These are phyloP conservation scores for Beroe forskalii DNA, from an alignment of 37 sponge, comb jelly and placozoan species.

Conservation along the genomic window DNA sequence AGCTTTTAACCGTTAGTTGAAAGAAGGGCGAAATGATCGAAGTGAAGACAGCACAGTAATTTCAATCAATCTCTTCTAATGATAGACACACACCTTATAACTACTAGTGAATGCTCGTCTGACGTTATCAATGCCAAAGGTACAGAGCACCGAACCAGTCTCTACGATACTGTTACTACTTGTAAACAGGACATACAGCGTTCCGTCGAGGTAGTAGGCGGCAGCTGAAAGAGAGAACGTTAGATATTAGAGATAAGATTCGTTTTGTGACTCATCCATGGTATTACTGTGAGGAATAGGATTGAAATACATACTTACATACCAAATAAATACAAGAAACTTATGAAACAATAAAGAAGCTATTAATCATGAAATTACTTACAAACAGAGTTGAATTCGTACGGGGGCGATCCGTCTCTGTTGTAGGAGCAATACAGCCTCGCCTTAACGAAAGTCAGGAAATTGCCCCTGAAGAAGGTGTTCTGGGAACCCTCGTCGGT, in stretches of 20 bases:
- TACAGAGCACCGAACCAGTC: conserved; percentile 12
- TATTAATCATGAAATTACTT: no score
- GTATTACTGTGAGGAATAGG: no score
- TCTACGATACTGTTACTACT: background rate
- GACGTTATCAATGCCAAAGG: background rate
- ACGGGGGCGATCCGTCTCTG: background rate
- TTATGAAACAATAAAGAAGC: no score
- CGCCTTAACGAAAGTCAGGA: conserved; percentile 22
- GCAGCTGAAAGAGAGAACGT: background rate
- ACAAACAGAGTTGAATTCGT: conserved; percentile 4
- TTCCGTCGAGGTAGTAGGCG: background rate
- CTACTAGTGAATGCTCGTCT: background rate
- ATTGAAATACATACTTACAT: no score
- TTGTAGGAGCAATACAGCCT: background rate
- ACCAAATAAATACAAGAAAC: no score
- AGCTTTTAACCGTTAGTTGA: no score
- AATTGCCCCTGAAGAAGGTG: background rate
- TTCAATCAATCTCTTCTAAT: no score
- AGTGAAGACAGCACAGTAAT: no score
- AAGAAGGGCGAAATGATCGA: no score
- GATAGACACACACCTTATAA: background rate
- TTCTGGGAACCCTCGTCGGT: conserved; percentile 48
- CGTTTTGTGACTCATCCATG: no score
- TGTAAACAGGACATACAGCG: conserved; percentile 17
- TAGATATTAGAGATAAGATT: no score